A percentile compares a stretch with the other conserved stretches of the same genome.
Conservation (phyloP, 2,888 invertebrate genomes). For the Idaea dimidiata region DNA sequence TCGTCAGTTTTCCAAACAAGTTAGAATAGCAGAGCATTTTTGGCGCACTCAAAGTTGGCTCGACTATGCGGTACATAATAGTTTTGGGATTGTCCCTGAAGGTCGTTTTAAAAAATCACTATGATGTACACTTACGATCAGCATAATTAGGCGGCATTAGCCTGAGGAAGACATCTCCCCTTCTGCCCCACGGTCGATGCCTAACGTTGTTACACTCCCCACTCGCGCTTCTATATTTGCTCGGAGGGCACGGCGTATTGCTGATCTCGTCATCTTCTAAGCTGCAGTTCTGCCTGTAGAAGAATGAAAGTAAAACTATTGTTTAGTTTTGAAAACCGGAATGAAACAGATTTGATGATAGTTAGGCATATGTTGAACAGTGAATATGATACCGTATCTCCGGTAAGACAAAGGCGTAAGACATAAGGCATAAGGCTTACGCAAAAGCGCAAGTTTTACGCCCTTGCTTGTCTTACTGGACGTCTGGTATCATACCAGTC, state of each 20-base stretch:
- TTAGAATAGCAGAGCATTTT: too few species aligned
- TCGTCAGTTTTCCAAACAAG: too few species aligned
- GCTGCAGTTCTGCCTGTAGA: constrained; percentile 63
- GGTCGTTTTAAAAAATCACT: too few species aligned
- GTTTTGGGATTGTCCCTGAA: too few species aligned
- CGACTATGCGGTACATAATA: too few species aligned
- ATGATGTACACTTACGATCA: constrained; percentile 81
- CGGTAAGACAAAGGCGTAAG: too few species aligned
- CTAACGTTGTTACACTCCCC: constrained; percentile 95
- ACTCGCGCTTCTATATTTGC: constrained; percentile 89
- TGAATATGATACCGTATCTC: too few species aligned
- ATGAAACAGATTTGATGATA: neutral
- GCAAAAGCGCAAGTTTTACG: too few species aligned
- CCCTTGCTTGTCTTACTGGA: too few species aligned
- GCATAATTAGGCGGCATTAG: constrained; percentile 86
- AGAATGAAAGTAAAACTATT: neutral
- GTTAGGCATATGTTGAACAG: neutral
- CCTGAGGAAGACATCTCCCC: constrained; percentile 88
- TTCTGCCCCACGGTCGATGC: constrained; percentile 90
- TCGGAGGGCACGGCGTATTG: constrained; percentile 86
- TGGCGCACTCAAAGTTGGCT: too few species aligned
- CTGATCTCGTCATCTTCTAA: constrained; percentile 65
- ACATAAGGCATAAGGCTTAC: too few species aligned
- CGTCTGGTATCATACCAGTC: too few species aligned
- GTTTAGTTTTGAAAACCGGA: neutral